phyloP scores from a whole-genome alignment of 2,888 invertebrate genomes.

The Phaonia tiefii region DNA sequence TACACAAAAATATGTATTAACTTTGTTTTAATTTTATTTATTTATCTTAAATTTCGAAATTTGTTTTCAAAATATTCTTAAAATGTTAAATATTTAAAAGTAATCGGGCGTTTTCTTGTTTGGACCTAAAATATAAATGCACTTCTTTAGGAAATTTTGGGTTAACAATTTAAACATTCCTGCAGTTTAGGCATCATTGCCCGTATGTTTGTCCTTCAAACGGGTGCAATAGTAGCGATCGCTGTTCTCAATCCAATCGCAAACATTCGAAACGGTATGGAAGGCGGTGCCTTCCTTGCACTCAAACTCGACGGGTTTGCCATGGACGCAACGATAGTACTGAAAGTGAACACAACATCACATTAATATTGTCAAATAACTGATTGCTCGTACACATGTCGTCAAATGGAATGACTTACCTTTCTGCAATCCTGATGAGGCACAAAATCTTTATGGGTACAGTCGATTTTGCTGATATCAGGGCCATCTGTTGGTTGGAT shows the following conservation, averaged over 20 bases:
- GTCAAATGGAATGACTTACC: too few species aligned
- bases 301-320: conserved; percentile 86
- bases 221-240: conserved; percentile 82
- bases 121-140: conserved; percentile 29
- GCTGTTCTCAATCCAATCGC: conserved; percentile 90
- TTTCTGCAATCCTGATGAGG: conserved; percentile 83
- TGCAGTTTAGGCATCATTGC: conserved; percentile 67
- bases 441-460: conserved; percentile 82
- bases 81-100: conserved; percentile 30
- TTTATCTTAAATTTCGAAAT: conserved; percentile 30
- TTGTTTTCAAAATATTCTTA: conserved; percentile 14
- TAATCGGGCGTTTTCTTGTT: conserved; percentile 14
- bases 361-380: not conserved
- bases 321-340: conserved; percentile 94
- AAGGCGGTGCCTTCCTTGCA: conserved; percentile 89
- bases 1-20: too few species aligned
- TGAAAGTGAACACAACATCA: conserved; percentile 78
- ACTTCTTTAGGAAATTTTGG: conserved; percentile 3
- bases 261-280: conserved; percentile 86
- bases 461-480: conserved; percentile 79
- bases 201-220: conserved; percentile 68
- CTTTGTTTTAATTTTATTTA: conserved; percentile 24
- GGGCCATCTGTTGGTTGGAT: conserved; percentile 44
- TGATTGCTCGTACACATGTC: too few species aligned
- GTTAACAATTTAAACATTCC: not conserved